A percentile compares a stretch with the other conserved stretches of the same genome.
Conservation (phyloP, 2,888 invertebrate genomes). For the Drosophila mulleri region DNA sequence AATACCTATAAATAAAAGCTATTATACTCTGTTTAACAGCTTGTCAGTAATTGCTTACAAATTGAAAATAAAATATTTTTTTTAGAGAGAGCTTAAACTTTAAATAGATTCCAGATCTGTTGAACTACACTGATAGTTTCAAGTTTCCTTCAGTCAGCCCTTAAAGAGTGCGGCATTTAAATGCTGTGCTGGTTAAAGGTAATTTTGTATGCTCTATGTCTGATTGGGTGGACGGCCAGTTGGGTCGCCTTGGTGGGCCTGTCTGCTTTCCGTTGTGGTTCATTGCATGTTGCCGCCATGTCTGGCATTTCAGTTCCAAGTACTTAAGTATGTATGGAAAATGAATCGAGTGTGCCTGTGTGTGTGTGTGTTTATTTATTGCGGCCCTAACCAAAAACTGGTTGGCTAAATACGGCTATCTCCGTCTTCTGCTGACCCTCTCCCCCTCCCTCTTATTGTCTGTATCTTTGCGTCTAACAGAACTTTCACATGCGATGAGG, state of each 20-base stretch:
- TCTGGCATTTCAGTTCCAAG: constrained; percentile 67
- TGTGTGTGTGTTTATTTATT: constrained; percentile 60
- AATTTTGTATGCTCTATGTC: constrained; percentile 8
- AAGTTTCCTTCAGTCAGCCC: background rate
- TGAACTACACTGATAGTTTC: background rate
- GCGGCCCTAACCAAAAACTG: constrained; percentile 47
- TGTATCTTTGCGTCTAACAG: constrained; percentile 33
- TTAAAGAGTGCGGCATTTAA: constrained; percentile 6
- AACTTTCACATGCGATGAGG: constrained; percentile 66
- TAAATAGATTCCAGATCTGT: background rate
- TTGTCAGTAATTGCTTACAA: too few species aligned
- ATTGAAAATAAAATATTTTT: too few species aligned
- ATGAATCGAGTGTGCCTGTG: constrained; percentile 17
- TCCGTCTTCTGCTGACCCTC: constrained; percentile 1
- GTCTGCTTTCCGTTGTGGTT: constrained; percentile 59
- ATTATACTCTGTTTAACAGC: too few species aligned
- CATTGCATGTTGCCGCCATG: constrained; percentile 79
- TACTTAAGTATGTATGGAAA: constrained; percentile 34
- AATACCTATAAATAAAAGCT: too few species aligned
- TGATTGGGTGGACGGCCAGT: background rate
- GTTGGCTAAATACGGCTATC: constrained; percentile 25
- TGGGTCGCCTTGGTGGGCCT: constrained; percentile 16
- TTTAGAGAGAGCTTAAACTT: background rate
- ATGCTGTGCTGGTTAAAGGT: background rate
- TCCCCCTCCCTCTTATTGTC: constrained; percentile 10